These are phyloP conservation scores for Nibea coibor DNA, from an alignment of 2,113 vertebrate genomes.

Conservation along the genomic window DNA sequence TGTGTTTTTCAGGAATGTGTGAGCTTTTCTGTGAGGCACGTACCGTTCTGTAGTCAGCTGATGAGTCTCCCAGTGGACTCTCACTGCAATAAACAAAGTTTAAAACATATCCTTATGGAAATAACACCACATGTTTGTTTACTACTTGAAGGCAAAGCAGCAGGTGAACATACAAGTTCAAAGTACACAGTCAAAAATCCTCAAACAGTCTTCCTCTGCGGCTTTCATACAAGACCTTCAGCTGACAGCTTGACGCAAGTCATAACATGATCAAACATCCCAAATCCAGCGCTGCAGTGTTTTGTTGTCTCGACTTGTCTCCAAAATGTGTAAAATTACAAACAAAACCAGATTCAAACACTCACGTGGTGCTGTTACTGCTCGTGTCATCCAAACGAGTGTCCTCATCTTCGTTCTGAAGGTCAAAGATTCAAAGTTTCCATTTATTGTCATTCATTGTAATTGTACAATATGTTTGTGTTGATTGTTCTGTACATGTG, in stretches of 20 bases:
- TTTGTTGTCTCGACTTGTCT: not conserved
- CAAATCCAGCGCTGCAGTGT: not conserved
- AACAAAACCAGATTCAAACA: not conserved
- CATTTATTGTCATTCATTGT: too few species aligned
- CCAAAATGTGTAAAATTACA: not conserved
- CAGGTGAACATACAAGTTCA: not conserved
- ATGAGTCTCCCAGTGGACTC: slow-evolving; percentile 49
- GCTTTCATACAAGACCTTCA: not conserved
- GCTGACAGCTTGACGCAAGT: not conserved
- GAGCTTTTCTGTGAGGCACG: slow-evolving; percentile 13
- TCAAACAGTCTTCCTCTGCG: not conserved
- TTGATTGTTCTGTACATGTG: too few species aligned
- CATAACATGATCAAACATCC: not conserved
- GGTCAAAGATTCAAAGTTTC: not conserved
- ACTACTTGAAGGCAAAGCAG: not conserved
- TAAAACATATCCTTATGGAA: not conserved
- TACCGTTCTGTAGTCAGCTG: slow-evolving; percentile 78
- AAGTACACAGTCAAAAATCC: not conserved
- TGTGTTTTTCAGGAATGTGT: slow-evolving; percentile 38
- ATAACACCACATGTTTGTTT: not conserved
- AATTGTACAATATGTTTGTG: too few species aligned
- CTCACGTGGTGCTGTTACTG: slow-evolving; percentile 65
- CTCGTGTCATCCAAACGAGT: slow-evolving; percentile 42
- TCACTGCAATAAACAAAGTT: slow-evolving; percentile 62
- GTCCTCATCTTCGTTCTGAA: slow-evolving; percentile 78